Evolutionary conservation across 2,888 invertebrate species (phyloP).

Genomic region (Synergus gifuensis): DNA sequence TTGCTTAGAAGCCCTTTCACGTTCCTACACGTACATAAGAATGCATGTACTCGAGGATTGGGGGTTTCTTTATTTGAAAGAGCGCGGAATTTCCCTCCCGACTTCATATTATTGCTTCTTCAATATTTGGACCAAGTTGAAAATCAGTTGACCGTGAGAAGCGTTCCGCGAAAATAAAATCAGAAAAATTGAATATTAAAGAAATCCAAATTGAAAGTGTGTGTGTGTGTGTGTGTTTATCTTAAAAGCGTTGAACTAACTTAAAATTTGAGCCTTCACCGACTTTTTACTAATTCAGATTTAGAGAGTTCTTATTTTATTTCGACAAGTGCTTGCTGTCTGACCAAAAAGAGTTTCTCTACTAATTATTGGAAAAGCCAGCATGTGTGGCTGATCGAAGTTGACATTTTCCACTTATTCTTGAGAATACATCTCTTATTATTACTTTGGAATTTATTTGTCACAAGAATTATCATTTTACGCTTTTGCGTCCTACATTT

Average conservation of each 20-base stretch:
- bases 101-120: conserved; percentile 12
- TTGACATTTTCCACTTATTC: neutral
- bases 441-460: neutral
- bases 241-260: neutral
- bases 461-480: neutral
- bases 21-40: conserved; percentile 1
- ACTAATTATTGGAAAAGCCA: neutral
- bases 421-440: neutral
- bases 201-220: too few species aligned
- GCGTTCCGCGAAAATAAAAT: neutral
- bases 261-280: too few species aligned
- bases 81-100: conserved; percentile 2
- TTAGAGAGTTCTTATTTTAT: too few species aligned
- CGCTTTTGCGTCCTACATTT: too few species aligned
- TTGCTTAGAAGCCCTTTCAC: conserved; percentile 1
- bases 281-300: too few species aligned
- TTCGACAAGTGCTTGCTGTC: neutral
- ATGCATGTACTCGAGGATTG: conserved; percentile 28
- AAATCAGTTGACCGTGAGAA: neutral
- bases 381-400: neutral
- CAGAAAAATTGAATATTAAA: neutral
- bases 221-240: too few species aligned
- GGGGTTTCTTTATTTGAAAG: conserved; percentile 15
- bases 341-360: neutral
- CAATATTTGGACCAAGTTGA: neutral